Conservation (phyloP, 2,113 vertebrate species). For the Apus apus region DNA sequence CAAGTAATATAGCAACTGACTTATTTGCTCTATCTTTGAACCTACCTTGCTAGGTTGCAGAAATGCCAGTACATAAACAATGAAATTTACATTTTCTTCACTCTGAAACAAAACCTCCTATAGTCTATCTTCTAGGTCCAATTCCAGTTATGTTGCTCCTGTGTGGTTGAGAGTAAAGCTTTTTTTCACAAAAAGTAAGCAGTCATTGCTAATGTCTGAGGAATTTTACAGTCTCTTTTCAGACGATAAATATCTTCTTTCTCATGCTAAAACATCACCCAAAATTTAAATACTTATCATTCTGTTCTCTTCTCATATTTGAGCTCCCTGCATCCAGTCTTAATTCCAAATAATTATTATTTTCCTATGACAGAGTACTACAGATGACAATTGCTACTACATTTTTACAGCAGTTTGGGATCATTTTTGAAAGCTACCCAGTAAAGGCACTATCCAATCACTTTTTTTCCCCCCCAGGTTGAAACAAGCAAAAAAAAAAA, state of each 20-base stretch:
- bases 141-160: background rate
- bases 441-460: background rate
- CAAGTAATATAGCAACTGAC: background rate
- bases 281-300: background rate
- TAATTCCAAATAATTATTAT: background rate
- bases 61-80: background rate
- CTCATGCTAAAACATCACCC: background rate
- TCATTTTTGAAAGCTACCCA: background rate
- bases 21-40: background rate
- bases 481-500: background rate
- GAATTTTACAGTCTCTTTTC: background rate
- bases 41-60: background rate
- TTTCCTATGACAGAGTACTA: background rate
- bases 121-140: background rate
- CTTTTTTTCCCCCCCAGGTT: background rate
- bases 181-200: background rate
- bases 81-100: background rate
- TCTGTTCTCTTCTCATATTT: background rate
- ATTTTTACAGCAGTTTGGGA: background rate
- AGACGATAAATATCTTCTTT: background rate
- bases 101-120: background rate
- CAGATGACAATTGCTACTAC: background rate
- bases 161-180: background rate
- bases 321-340: background rate
- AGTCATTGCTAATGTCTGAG: background rate